A percentile compares a stretch with the other conserved stretches of the same genome.
Evolutionary conservation across 1,140 invertebrate species (phyloP).

Genomic region (Heliconius hermathena): DNA sequence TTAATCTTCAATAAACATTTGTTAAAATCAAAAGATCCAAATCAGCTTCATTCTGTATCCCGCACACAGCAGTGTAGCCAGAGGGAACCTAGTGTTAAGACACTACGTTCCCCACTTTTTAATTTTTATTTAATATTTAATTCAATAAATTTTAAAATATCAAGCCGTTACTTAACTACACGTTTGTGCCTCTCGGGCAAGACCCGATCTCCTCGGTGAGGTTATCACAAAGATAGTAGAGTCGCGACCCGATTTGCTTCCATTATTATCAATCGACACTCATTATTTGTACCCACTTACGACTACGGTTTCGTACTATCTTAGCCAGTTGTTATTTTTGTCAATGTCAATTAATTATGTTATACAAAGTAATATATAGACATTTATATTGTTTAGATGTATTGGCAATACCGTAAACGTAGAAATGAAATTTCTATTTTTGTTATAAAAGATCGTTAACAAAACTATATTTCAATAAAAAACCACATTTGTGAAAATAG

Average conservation of each 20-base stretch:
- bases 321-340: background rate
- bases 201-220: constrained; percentile 49
- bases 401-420: background rate
- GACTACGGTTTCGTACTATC: background rate
- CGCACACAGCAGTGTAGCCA: no score
- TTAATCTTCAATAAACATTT: no score
- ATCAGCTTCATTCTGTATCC: no score
- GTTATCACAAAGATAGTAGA: constrained; percentile 50
- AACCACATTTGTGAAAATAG: background rate
- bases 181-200: constrained; percentile 18
- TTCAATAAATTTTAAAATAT: background rate
- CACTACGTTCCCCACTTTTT: no score
- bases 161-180: constrained; percentile 16
- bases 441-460: background rate
- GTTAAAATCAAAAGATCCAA: no score
- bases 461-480: background rate
- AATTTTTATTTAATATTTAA: background rate
- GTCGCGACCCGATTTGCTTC: constrained; percentile 36
- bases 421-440: background rate
- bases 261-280: constrained; percentile 23
- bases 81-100: no score
- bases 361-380: background rate
- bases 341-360: background rate
- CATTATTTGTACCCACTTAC: constrained; percentile 25
- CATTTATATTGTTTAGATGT: background rate